Evolutionary conservation across 2,113 vertebrate species (phyloP), one percentile per base, ranked within the genome.

Genomic region (Cygnus atratus): DNA sequence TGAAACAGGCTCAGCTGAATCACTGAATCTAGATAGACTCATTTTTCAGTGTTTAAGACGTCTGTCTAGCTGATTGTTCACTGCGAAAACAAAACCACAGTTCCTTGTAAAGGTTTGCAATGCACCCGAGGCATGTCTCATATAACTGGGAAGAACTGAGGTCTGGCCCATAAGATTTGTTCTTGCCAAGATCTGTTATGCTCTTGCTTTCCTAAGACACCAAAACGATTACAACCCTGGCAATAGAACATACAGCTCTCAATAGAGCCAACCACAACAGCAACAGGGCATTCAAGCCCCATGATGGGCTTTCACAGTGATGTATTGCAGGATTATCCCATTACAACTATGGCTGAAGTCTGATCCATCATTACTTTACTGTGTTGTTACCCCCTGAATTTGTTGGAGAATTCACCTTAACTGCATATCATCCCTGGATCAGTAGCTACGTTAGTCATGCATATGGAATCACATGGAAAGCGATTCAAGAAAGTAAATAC

Each of bases 401-500:
- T 61, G 31, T 19, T 52, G 21, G 48, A 26, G 44, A 61, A 35
- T 86, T 91, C 58, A 37, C 43, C 44, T 63, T 24, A 19, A 17
- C 78, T 79, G 59, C 20, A 24, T 48, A 79, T 78, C n/a, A 78
- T 25, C 58, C 65, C 67, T 75, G 35, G 15, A 89, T 81, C 82
- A 96, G 89, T 68, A 88, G 63, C 59, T 86, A 82, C 0, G 8
- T 96, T 97, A 95, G 88, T 96, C 95, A 95, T 95, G 94, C 93
- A 92, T 31, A 44, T 81, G 70, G 55, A 96, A 76, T 71, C 67
- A 88, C 65, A 66, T 39, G 81, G 76, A 35, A 93, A 88, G 9
- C 52, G 59, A 44, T 70, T 84, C 65, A 76, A 77, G 52, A 59
- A 25, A 70, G 44, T 37, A 81, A 95, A 77, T 37, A 91, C 33